Evolutionary conservation across 2,797 vertebrate species (phyloP), one percentile per base, ranked within the genome.

Genomic region (Borostomias antarcticus): DNA sequence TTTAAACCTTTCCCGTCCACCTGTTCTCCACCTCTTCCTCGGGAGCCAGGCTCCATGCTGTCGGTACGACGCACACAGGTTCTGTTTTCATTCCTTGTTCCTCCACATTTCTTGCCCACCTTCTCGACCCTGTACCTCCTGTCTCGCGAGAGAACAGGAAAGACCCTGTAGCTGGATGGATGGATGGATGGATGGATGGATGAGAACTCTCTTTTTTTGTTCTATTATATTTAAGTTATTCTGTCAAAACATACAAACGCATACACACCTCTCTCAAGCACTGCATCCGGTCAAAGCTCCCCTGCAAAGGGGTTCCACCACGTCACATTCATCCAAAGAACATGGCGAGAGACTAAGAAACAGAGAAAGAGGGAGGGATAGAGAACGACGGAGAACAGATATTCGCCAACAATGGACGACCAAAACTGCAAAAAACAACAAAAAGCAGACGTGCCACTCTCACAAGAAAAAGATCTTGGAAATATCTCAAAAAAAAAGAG

Each of bases 1-100:
- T 35, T 51, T 62, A 69, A 21, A 71, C 48, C 28, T 63, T 66
- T 66, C 62, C 74, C 77, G 63, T 73, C 76, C 73, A 69, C 80
- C 83, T 79, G 73, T 61, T 50, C 66, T 66, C 2, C 0, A 73
- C 76, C 72, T 53, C 79, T 72, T 78, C 51, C 13, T 45, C 23
- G 84, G 70, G 86, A 85, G 66, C 72, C 73, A 86, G 82, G 79
- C 79, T 68, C 15, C 69, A 62, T 79, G 72, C 77, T 78, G 72
- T 82, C 60, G 90, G 89, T 89, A 91, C 88, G 82, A 89, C 73
- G n/a, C n/a, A 53, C 59, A 65, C 74, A 74, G 40, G 48, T 69
- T 63, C 19, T 58, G 47, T 33, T 28, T 48, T 10, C n/a, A 11
- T 23, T 37, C 33, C 54, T 45, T 25, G 64, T 72, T 68, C 63